Percentiles rank a stretch among this genome's conserved stretches.
These are phyloP conservation scores for Gymnopithys bicolor DNA, from an alignment of 2,797 vertebrate species.

Conservation along the genomic window DNA sequence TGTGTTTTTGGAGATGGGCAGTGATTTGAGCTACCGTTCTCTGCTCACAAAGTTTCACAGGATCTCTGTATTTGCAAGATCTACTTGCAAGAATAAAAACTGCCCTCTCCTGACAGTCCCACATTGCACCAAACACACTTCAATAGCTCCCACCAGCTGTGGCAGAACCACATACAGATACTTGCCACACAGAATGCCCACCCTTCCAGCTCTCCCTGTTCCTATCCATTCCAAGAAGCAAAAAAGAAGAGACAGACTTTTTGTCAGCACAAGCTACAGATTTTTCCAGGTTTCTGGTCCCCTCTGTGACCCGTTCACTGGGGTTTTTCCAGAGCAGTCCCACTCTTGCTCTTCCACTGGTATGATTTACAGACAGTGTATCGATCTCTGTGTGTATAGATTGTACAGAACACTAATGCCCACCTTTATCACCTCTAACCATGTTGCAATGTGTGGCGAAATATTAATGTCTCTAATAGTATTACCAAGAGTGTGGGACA, in stretches of 20 bases:
- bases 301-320: background rate
- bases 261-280: background rate
- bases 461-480: background rate
- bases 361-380: background rate
- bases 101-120: background rate
- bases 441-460: background rate
- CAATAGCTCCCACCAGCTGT: background rate
- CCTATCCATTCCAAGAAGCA: background rate
- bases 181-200: background rate
- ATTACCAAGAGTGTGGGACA: background rate
- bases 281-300: background rate
- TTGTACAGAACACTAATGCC: background rate
- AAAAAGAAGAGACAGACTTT: background rate
- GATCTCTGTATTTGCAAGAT: background rate
- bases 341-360: background rate
- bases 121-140: background rate
- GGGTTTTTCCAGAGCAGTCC: background rate
- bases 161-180: background rate
- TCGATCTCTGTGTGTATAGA: rapidly evolving
- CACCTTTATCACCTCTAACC: background rate
- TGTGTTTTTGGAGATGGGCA: background rate
- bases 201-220: background rate
- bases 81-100: background rate
- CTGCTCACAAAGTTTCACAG: background rate
- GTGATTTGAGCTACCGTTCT: background rate